Evolutionary conservation across 2,113 vertebrate species (phyloP).

Genomic region (Rhinopomastus cyanomelas): DNA sequence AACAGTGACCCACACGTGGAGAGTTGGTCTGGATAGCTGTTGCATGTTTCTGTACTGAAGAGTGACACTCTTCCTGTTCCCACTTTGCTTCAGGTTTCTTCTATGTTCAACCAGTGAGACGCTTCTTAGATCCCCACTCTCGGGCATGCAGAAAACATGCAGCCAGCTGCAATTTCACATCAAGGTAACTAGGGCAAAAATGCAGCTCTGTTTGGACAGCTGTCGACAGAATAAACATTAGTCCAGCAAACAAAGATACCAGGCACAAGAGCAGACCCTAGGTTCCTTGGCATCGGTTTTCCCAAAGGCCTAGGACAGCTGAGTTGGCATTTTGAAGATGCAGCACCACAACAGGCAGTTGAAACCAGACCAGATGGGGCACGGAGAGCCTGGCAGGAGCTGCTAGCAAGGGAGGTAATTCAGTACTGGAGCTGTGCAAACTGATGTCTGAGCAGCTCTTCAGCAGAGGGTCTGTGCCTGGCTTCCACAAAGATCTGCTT

Average conservation of each 20-base stretch:
- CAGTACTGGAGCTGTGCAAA: constrained; percentile 94
- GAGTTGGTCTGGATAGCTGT: background rate
- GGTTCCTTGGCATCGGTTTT: constrained; percentile 4
- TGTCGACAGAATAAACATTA: background rate
- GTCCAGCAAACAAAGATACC: constrained; percentile 46
- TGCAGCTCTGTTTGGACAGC: constrained; percentile 27
- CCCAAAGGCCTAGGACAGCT: constrained; percentile 26
- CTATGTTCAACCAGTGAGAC: background rate
- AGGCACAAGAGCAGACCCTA: constrained; percentile 50
- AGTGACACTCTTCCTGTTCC: background rate
- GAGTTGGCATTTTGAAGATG: constrained; percentile 53
- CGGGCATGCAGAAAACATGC: background rate
- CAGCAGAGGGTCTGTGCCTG: constrained; percentile 90
- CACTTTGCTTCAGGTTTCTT: background rate
- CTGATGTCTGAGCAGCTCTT: constrained; percentile 93
- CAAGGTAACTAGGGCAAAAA: constrained; percentile 1
- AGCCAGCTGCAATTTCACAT: constrained; percentile 22
- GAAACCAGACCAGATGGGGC: constrained; percentile 12
- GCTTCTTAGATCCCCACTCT: background rate
- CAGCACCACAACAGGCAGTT: constrained; percentile 35
- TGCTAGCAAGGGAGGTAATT: constrained; percentile 65
- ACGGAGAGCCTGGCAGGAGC: constrained; percentile 20
- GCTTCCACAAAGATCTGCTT: constrained; percentile 94
- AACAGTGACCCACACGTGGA: background rate
- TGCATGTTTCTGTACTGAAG: background rate